A percentile compares a stretch with the other conserved stretches of the same genome.
These are phyloP conservation scores for Notarius quadriscutis DNA, from an alignment of 2,113 vertebrate species.

Conservation along the genomic window DNA sequence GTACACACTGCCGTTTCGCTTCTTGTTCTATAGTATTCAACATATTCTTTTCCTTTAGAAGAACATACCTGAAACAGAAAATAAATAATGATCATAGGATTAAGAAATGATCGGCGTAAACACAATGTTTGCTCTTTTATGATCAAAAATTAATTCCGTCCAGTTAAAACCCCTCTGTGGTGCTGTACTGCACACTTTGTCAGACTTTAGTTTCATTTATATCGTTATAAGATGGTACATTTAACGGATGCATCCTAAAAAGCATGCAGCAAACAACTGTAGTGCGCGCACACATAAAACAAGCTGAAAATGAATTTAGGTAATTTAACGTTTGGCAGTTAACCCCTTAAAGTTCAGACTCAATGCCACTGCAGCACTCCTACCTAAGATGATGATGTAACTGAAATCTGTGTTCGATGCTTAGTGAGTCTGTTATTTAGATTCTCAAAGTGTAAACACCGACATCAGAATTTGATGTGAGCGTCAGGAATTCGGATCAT, in stretches of 20 bases:
- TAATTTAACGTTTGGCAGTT: not conserved
- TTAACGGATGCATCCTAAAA: not conserved
- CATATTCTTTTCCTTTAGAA: conserved; percentile 97
- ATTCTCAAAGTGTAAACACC: not conserved
- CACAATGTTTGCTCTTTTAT: not conserved
- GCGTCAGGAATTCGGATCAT: not conserved
- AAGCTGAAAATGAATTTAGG: not conserved
- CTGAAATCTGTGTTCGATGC: not conserved
- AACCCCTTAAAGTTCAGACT: not conserved
- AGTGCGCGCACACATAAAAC: not conserved
- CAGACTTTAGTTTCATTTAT: not conserved
- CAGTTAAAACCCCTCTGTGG: not conserved
- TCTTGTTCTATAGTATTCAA: conserved; percentile 91
- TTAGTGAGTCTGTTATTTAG: not conserved
- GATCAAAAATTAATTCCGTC: not conserved
- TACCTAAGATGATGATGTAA: not conserved
- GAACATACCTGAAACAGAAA: conserved; percentile 83
- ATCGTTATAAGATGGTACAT: not conserved
- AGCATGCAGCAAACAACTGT: not conserved
- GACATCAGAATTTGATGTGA: not conserved
- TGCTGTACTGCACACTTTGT: not conserved
- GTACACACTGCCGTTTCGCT: conserved; percentile 78
- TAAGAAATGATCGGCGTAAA: not conserved
- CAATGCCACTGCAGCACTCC: not conserved
- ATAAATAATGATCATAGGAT: not conserved